Conservation (phyloP, 2,888 invertebrate genomes). For the Eudemis profundana region DNA sequence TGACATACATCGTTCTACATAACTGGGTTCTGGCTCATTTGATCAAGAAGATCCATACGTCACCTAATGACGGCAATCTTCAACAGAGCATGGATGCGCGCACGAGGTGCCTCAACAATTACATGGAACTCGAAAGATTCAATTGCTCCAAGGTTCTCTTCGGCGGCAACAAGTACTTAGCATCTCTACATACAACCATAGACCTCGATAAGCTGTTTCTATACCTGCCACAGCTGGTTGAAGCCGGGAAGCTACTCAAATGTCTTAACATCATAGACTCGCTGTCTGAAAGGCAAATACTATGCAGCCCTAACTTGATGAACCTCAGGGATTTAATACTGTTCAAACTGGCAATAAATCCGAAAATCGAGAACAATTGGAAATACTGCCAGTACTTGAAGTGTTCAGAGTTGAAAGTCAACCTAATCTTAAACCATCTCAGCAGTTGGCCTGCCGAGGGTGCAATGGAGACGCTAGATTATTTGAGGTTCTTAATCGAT, state of each 20-base stretch:
- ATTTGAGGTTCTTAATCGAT: conserved; percentile 75
- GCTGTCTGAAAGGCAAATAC: conserved; percentile 84
- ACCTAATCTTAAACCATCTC: conserved; percentile 83
- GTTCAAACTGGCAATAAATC: conserved; percentile 84
- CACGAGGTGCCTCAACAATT: conserved; percentile 86
- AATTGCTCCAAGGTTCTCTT: conserved; percentile 82
- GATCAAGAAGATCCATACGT: conserved; percentile 87
- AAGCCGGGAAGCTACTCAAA: conserved; percentile 75
- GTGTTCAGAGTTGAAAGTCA: conserved; percentile 78
- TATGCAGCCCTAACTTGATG: conserved; percentile 80
- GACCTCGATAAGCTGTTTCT: conserved; percentile 80
- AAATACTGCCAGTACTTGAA: conserved; percentile 83
- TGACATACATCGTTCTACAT: conserved; percentile 87
- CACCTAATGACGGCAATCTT: conserved; percentile 77
- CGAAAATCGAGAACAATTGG: conserved; percentile 76
- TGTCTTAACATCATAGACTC: conserved; percentile 84
- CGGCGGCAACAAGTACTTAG: conserved; percentile 84
- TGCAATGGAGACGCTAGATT: conserved; percentile 80
- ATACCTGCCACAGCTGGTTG: conserved; percentile 77
- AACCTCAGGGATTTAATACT: conserved; percentile 86
- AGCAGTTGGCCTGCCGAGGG: conserved; percentile 84
- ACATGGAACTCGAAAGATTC: conserved; percentile 84
- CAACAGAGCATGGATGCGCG: conserved; percentile 84
- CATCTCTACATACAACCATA: conserved; percentile 86
- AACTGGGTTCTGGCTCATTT: conserved; percentile 89